A percentile compares a stretch with the other conserved stretches of the same genome.
These are phyloP conservation scores for Elgaria multicarinata DNA, from an alignment of 2,113 vertebrate species.

Conservation along the genomic window DNA sequence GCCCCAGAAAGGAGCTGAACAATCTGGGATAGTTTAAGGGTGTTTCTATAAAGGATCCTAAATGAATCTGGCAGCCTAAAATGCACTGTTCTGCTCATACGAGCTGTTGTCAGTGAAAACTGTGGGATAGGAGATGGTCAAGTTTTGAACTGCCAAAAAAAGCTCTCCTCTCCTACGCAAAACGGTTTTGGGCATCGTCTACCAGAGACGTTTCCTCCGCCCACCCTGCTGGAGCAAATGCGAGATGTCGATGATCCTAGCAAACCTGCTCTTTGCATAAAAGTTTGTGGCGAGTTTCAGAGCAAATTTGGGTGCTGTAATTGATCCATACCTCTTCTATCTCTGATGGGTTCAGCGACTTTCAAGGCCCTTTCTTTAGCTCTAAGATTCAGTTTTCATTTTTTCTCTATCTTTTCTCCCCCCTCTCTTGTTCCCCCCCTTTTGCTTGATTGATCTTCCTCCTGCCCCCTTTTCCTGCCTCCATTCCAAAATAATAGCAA, in stretches of 20 bases:
- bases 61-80: constrained; percentile 34
- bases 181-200: not conserved
- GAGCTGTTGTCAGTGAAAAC: constrained; percentile 10
- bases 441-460: constrained; percentile 73
- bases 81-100: not conserved
- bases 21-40: constrained; percentile 36
- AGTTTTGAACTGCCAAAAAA: no score
- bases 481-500: constrained; percentile 93
- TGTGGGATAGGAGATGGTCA: not conserved
- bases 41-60: constrained; percentile 33
- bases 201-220: no score
- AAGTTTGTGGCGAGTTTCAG: not conserved
- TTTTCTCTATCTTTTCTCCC: constrained; percentile 78
- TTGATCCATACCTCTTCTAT: constrained; percentile 6
- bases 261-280: fast-evolving
- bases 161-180: no score
- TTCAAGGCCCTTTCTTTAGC: constrained; percentile 73
- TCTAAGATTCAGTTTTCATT: constrained; percentile 80
- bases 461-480: constrained; percentile 77
- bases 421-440: constrained; percentile 77
- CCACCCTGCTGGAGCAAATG: no score
- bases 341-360: constrained; percentile 77
- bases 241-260: fast-evolving
- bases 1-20: constrained; percentile 76
- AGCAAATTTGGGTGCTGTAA: not conserved